phyloP scores from a whole-genome alignment of 2,888 invertebrate genomes.

The Cheilosia impressa region DNA sequence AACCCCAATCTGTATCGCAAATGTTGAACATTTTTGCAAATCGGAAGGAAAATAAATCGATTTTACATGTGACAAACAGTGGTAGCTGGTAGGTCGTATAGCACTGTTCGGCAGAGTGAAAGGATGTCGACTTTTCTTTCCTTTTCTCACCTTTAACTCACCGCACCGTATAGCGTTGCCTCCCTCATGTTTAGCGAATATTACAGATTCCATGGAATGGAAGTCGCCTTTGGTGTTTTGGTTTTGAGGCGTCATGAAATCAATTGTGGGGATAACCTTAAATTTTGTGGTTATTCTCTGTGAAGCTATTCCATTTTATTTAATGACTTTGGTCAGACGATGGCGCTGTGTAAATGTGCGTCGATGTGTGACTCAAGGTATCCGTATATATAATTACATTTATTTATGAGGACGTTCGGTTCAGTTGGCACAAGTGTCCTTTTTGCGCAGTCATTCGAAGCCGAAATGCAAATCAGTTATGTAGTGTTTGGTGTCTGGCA shows the following conservation, averaged over 20 bases:
- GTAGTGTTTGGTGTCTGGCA: too few relatives aligned
- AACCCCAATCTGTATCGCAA: conserved; percentile 66
- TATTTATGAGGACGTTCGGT: background rate
- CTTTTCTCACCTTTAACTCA: conserved; percentile 12
- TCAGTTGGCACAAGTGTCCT: background rate
- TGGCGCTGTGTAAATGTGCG: conserved; percentile 1
- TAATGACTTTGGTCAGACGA: conserved; percentile 59
- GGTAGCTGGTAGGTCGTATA: conserved; percentile 24
- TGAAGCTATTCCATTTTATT: conserved; percentile 53
- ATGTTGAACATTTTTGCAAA: conserved; percentile 72
- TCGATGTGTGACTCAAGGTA: background rate
- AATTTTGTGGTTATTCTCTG: conserved; percentile 49
- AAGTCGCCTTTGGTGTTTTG: conserved; percentile 55
- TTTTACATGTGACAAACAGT: conserved; percentile 72
- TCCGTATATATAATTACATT: background rate
- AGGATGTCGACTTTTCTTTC: conserved; percentile 35
- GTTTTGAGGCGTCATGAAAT: conserved; percentile 67
- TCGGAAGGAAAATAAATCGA: conserved; percentile 71
- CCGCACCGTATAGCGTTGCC: background rate
- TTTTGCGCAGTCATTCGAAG: too few relatives aligned
- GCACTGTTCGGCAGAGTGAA: conserved; percentile 10
- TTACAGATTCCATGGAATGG: conserved; percentile 33
- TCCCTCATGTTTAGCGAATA: conserved; percentile 47
- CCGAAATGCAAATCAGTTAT: too few relatives aligned
- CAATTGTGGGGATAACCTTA: conserved; percentile 65